Conservation (phyloP, 1,140 invertebrate species). For the Acromyrmex heyeri region DNA sequence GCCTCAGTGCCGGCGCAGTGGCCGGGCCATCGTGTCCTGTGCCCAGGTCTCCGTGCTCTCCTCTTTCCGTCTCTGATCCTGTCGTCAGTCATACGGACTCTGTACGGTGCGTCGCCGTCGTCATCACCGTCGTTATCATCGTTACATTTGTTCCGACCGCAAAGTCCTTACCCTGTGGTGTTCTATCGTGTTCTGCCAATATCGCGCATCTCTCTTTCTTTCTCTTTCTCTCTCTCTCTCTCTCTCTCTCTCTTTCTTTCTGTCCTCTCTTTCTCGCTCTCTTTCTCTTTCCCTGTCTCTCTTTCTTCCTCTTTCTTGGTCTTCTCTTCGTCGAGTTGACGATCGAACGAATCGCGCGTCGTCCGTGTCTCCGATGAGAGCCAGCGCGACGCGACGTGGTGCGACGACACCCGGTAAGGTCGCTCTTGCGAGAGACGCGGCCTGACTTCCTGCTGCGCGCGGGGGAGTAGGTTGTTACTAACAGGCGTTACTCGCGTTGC, state of each 20-base stretch:
- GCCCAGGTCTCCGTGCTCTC: slow-evolving; percentile 74
- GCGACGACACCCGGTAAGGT: slow-evolving; percentile 55
- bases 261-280: too few relatives aligned
- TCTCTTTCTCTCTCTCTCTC: neutral
- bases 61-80: slow-evolving; percentile 67
- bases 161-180: neutral
- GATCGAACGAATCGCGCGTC: slow-evolving; percentile 48
- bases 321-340: slow-evolving; percentile 12
- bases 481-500: slow-evolving; percentile 16
- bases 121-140: slow-evolving; percentile 38
- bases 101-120: slow-evolving; percentile 42
- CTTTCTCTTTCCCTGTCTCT: neutral
- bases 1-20: slow-evolving; percentile 87
- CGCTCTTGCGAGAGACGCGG: slow-evolving; percentile 41
- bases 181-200: slow-evolving; percentile 15
- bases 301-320: slow-evolving; percentile 5
- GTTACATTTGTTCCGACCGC: neutral
- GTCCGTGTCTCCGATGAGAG: slow-evolving; percentile 47
- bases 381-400: slow-evolving; percentile 55
- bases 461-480: neutral
- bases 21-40: slow-evolving; percentile 86
- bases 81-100: slow-evolving; percentile 65
- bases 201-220: slow-evolving; percentile 23
- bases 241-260: too few relatives aligned
- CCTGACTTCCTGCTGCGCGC: slow-evolving; percentile 27